These are phyloP conservation scores for Camponotus fellah DNA, from an alignment of 2,888 invertebrate species.

Conservation along the genomic window DNA sequence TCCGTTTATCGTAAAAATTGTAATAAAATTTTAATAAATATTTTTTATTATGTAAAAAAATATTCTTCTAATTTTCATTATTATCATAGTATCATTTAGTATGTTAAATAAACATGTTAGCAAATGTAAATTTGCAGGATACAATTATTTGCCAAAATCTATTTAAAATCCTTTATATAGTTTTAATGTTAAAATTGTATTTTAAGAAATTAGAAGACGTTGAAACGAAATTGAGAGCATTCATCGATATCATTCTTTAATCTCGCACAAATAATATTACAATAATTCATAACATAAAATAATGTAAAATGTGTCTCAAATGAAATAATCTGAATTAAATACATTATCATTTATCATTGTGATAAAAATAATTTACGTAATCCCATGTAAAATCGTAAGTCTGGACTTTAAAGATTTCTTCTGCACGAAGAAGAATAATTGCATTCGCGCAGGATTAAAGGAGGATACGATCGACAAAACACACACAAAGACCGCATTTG, in stretches of 20 bases:
- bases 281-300: background rate
- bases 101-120: too few species aligned
- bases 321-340: background rate
- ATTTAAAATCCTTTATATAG: background rate
- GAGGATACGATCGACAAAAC: conserved; percentile 5
- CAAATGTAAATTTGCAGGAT: background rate
- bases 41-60: too few species aligned
- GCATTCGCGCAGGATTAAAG: conserved; percentile 19
- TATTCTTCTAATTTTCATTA: too few species aligned
- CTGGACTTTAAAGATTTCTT: background rate
- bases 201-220: background rate
- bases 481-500: background rate
- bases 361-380: background rate
- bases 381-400: background rate
- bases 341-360: background rate
- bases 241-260: background rate
- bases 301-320: background rate
- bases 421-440: background rate
- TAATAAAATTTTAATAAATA: too few species aligned
- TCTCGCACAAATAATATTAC: background rate
- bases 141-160: background rate
- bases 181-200: background rate
- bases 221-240: background rate
- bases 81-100: too few species aligned
- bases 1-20: too few species aligned